Base-by-base conservation (phyloP, 1,140 invertebrate species). In the Linepithema humile region DNA sequence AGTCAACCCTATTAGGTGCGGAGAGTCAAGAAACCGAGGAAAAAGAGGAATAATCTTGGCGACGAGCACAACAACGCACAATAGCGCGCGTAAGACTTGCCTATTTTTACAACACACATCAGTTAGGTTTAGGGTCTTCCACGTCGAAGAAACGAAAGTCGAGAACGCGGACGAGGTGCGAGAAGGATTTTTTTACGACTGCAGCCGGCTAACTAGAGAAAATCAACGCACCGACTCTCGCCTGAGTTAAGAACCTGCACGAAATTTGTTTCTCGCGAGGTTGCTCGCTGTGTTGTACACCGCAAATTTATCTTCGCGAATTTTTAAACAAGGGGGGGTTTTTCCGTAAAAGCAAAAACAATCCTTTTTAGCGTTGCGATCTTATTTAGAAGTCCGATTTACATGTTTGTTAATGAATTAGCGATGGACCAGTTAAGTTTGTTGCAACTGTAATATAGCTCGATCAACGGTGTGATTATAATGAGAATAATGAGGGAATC, bases 1-100 rank as follows among this genome's bases (percentile, higher is more conserved):
- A 92, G 83, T 92, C 91, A n/a, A 93, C 91, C 5, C 85, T 93
- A 40, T 40, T 93, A 38, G 92, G 90, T 55, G 70, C 64, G 20
- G 91, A 92, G 57, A 84, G 53, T 38, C 88, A 92, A 20, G 92
- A 92, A 32, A 87, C 53, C 35, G 91, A 92, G 43, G 85, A 91
- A 29, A 90, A 91, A 62, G 89, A 92, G 69, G 91, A 91, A 90
- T 89, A 50, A 53, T 78, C 5, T 7, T 17, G 53, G n/a, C 35
- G n/a, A 67, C 50, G 45, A 75, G 45, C 73, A 62, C 3, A 20
- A 12, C 35, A 43, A 64, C 23, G 26, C 50, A 55, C 59, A 75
- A 64, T 86, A 86, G 80, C 59, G 78, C 57, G 57, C 57, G 59
- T 86, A 89, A 86, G 73, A 89, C 72, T 85, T 74, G 82, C 88